Base-by-base conservation (phyloP, 2,113 vertebrate genomes). In the Ictalurus punctatus region DNA sequence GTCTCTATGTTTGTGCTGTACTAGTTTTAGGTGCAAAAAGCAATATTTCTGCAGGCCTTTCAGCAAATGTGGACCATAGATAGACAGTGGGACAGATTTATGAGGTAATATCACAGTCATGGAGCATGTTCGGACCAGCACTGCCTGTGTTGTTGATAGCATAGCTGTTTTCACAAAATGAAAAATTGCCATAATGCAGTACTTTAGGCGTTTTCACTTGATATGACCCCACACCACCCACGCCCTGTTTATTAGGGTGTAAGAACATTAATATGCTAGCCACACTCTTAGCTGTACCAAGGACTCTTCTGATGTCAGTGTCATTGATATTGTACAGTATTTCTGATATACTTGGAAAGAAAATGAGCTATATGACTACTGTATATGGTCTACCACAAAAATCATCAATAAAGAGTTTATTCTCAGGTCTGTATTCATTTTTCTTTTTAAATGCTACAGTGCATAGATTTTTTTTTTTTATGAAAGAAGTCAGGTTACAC, bases 241-340 rank as follows among this genome's bases (percentile, higher is more conserved):
- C 73, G 69, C 86, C 86, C 79, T 86, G 58, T 90, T 90, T 73
- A 58, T 83, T 74, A 82, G 87, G 90, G 90, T 89, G 13, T 52
- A 79, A 84, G 78, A 83, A 91, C 84, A 86, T 83, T 40, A 37
- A 54, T 84, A 83, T 86, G 69, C 86, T 88, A 91, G 83, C 59
- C 86, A 86, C 78, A 87, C 67, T 63, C 84, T 92, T 89, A 89
- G 84, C 90, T 89, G 79, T 88, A 84, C 86, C 54, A 82, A 88
- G 81, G 90, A 90, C 86, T 90, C 85, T 85, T 90, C 88, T 86
- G 84, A 83, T 76, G 91, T 91, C 86, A 90, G 74, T 92, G 91
- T 92, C 90, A 90, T 92, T 86, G 91, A 89, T 91, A 92, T 90
- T 92, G 91, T 92, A 90, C 91, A 92, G 91, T 90, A 92, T 92